These are phyloP conservation scores for Pelecanus crispus DNA, from an alignment of 2,113 vertebrate genomes.

Conservation along the genomic window DNA sequence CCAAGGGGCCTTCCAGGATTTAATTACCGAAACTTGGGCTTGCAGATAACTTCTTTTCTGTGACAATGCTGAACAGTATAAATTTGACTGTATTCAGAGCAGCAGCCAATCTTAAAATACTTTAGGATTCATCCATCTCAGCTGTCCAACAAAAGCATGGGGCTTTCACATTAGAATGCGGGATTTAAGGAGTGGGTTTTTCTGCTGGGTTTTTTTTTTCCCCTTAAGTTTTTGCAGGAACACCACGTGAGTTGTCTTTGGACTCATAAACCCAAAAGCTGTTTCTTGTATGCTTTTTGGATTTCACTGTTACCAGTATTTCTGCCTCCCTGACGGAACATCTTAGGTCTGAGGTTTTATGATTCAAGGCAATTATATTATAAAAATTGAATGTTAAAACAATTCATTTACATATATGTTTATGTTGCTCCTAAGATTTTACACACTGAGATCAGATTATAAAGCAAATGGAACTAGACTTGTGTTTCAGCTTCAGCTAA, in stretches of 20 bases:
- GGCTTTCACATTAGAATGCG: conserved; percentile 49
- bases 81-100: conserved; percentile 53
- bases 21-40: conserved; percentile 65
- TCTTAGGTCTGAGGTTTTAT: conserved; percentile 34
- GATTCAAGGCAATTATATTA: conserved; percentile 23
- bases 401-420: conserved; percentile 30
- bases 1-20: conserved; percentile 74
- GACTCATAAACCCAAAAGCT: conserved; percentile 46
- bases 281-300: conserved; percentile 53
- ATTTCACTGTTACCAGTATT: conserved; percentile 20
- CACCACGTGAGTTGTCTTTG: conserved; percentile 65
- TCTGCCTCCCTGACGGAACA: conserved; percentile 17
- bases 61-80: conserved; percentile 59
- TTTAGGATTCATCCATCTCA: conserved; percentile 60
- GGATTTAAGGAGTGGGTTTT: conserved; percentile 44
- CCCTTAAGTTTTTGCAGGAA: conserved; percentile 22
- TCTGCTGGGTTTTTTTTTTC: background rate
- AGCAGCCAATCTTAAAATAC: conserved; percentile 66
- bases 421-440: background rate
- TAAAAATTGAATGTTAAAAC: conserved; percentile 27
- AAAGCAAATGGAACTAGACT: background rate
- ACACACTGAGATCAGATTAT: background rate
- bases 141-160: conserved; percentile 71
- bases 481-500: background rate
- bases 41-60: conserved; percentile 67